Evolutionary conservation across 1,140 invertebrate species (phyloP).

Genomic region (Papilio glaucus): DNA sequence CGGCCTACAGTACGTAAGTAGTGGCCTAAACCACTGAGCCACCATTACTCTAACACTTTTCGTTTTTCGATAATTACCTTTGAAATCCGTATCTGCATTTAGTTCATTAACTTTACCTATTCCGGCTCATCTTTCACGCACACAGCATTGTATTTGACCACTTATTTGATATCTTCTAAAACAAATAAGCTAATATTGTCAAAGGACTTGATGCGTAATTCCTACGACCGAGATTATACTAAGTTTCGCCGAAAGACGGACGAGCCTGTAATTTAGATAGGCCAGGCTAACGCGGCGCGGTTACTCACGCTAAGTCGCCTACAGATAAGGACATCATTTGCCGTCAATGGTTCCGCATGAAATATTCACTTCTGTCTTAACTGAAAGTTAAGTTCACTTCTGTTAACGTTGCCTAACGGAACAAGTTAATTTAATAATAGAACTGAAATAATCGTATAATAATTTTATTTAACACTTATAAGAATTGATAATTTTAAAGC

Average conservation of each 20-base stretch:
- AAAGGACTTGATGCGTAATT: constrained; percentile 13
- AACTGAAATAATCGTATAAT: not conserved
- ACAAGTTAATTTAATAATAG: not conserved
- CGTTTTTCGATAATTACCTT: too few species aligned
- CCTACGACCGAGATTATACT: not conserved
- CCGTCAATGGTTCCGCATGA: constrained; percentile 13
- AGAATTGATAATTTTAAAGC: too few species aligned
- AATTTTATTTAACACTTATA: too few species aligned
- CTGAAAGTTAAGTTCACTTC: not conserved
- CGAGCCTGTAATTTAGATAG: constrained; percentile 26
- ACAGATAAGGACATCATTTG: constrained; percentile 16
- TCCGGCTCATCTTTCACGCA: too few species aligned
- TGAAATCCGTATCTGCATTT: too few species aligned
- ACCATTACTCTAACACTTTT: too few species aligned
- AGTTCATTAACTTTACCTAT: too few species aligned
- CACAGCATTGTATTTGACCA: too few species aligned
- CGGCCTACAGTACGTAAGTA: too few species aligned
- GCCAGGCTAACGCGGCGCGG: constrained; percentile 11
- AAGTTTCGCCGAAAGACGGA: constrained; percentile 15
- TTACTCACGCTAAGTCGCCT: constrained; percentile 16
- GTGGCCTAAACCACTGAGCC: too few species aligned
- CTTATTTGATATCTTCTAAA: too few species aligned
- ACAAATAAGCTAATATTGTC: not conserved
- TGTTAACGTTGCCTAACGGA: too few species aligned
- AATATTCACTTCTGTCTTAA: constrained; percentile 22